These are phyloP conservation scores for Drosophila azteca DNA, from an alignment of 1,140 invertebrate species.

Conservation along the genomic window DNA sequence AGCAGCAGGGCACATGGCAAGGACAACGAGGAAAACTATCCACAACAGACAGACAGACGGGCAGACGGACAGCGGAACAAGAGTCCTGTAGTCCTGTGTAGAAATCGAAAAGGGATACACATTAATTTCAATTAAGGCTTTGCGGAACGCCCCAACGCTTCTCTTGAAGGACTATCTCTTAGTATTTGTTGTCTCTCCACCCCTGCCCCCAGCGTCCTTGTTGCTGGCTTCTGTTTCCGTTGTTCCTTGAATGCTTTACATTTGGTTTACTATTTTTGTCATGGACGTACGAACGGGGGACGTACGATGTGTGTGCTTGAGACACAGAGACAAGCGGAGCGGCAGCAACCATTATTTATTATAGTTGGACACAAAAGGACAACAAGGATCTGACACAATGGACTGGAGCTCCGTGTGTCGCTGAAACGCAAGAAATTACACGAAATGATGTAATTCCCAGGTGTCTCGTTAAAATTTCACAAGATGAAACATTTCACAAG, in stretches of 20 bases:
- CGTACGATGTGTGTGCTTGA: slow-evolving; percentile 33
- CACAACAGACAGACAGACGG: slow-evolving; percentile 10
- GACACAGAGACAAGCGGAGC: slow-evolving; percentile 1
- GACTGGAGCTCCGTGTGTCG: slow-evolving; percentile 25
- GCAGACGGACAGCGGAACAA: slow-evolving; percentile 9
- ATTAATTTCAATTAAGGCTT: slow-evolving; percentile 79
- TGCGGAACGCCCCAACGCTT: slow-evolving; percentile 51
- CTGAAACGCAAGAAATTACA: slow-evolving; percentile 57
- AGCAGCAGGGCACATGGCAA: neutral
- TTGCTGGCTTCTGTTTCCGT: slow-evolving; percentile 35
- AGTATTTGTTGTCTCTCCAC: slow-evolving; percentile 17
- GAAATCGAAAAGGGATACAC: slow-evolving; percentile 75
- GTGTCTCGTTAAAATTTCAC: slow-evolving; percentile 71
- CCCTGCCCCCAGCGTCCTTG: neutral
- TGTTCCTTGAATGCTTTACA: slow-evolving; percentile 17
- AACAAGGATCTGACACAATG: slow-evolving; percentile 57
- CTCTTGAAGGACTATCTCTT: slow-evolving; percentile 28
- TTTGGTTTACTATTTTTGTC: slow-evolving; percentile 4
- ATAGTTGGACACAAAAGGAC: slow-evolving; percentile 71
- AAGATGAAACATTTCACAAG: slow-evolving; percentile 32
- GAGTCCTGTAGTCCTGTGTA: slow-evolving; percentile 17
- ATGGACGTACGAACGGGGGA: slow-evolving; percentile 21
- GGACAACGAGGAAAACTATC: slow-evolving; percentile 33
- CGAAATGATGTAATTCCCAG: slow-evolving; percentile 70
- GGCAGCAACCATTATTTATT: slow-evolving; percentile 72